A percentile compares a stretch with the other conserved stretches of the same genome.
Evolutionary conservation across 2,888 invertebrate species (phyloP).

Genomic region (Melangyna quadrimaculata): DNA sequence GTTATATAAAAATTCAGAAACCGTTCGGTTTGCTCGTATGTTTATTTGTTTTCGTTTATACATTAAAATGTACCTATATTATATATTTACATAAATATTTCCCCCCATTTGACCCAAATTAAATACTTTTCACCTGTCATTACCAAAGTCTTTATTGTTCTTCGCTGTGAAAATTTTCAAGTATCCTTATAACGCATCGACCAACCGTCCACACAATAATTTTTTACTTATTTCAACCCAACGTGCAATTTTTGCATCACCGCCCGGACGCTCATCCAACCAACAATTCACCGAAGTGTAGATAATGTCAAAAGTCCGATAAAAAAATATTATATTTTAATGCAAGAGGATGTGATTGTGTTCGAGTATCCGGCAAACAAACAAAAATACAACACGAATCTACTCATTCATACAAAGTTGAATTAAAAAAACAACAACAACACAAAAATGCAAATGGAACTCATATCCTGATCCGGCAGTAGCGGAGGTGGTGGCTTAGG

Average conservation of each 20-base stretch:
- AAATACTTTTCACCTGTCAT: constrained; percentile 62
- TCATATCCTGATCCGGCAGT: constrained; percentile 19
- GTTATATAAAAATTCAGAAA: background rate
- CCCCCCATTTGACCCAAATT: constrained; percentile 44
- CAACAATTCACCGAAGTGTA: constrained; percentile 35
- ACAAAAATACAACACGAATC: constrained; percentile 14
- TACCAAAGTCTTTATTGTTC: constrained; percentile 35
- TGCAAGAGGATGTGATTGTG: constrained; percentile 47
- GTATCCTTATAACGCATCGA: constrained; percentile 19
- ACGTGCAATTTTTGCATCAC: background rate
- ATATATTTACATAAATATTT: background rate
- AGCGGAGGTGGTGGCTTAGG: background rate
- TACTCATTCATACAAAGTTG: background rate
- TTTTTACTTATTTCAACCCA: constrained; percentile 25
- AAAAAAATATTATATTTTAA: constrained; percentile 17
- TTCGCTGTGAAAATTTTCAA: constrained; percentile 17
- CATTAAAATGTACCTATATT: too few species aligned
- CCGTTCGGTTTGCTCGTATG: background rate
- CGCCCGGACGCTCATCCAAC: background rate
- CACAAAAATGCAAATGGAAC: constrained; percentile 12
- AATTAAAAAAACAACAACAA: background rate
- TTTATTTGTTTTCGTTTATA: background rate
- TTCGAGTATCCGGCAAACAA: constrained; percentile 32
- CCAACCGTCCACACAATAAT: constrained; percentile 2
- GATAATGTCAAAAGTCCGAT: constrained; percentile 52